Percentiles rank a stretch among this genome's conserved stretches.
Evolutionary conservation across 2,113 vertebrate genomes (phyloP).

Genomic region (Phylloscopus trochilus): DNA sequence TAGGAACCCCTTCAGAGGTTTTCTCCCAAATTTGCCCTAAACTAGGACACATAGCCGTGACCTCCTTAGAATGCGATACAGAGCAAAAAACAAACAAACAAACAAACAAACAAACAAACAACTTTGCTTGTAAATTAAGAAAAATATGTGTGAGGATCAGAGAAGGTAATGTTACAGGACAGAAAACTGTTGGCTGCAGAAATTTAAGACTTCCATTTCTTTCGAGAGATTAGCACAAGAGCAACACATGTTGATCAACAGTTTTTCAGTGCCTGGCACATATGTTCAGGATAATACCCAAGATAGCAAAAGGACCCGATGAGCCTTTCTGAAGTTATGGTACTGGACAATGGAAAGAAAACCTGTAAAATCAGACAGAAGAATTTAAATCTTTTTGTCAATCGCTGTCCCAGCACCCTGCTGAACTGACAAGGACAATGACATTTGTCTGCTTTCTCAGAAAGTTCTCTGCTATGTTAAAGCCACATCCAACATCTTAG

Average conservation of each 20-base stretch:
- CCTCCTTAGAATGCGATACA: neutral
- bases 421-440: neutral
- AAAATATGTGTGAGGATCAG: neutral
- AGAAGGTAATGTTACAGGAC: neutral
- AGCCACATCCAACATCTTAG: fast-evolving
- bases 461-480: neutral
- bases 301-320: neutral
- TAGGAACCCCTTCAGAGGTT: no score
- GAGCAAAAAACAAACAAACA: neutral
- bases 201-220: neutral
- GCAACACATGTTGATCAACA: no score
- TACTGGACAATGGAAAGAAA: neutral
- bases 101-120: neutral
- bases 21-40: no score
- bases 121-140: neutral
- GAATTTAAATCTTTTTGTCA: neutral
- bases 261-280: neutral
- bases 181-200: neutral
- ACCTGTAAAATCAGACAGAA: neutral
- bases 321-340: neutral
- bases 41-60: neutral
- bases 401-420: neutral
- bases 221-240: neutral
- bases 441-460: neutral
- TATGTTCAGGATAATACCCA: neutral